These are phyloP conservation scores for Drosophila quinaria DNA, from an alignment of 2,888 invertebrate genomes.

Conservation along the genomic window DNA sequence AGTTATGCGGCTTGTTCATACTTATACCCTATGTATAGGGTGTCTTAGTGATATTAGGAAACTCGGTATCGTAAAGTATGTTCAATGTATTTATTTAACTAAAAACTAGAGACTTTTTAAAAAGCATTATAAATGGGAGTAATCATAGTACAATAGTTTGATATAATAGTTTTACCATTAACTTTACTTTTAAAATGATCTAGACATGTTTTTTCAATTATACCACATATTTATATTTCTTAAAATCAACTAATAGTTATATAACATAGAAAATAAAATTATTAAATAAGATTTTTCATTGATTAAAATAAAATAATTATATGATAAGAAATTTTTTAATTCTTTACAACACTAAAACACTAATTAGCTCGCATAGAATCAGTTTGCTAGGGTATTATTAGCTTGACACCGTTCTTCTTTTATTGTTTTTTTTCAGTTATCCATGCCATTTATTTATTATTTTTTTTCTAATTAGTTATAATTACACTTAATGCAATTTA, in stretches of 20 bases:
- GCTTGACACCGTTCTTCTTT: conserved; percentile 11
- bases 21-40: not conserved
- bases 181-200: too few relatives aligned
- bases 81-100: not conserved
- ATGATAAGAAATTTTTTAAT: not conserved
- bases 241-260: too few relatives aligned
- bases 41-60: not conserved
- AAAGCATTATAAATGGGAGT: too few relatives aligned
- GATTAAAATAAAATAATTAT: not conserved
- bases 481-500: conserved; percentile 85
- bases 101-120: too few relatives aligned
- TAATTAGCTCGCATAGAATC: not conserved
- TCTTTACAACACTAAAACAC: not conserved
- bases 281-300: not conserved
- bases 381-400: conserved; percentile 13
- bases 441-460: conserved; percentile 43
- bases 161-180: too few relatives aligned
- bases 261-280: not conserved
- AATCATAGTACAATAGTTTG: too few relatives aligned
- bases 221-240: too few relatives aligned
- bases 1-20: conserved; percentile 48
- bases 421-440: conserved; percentile 29
- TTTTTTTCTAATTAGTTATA: conserved; percentile 82
- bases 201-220: too few relatives aligned
- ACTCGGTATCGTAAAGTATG: too few relatives aligned